Conservation (phyloP, 2,113 vertebrate genomes). For the Tichodroma muraria region DNA sequence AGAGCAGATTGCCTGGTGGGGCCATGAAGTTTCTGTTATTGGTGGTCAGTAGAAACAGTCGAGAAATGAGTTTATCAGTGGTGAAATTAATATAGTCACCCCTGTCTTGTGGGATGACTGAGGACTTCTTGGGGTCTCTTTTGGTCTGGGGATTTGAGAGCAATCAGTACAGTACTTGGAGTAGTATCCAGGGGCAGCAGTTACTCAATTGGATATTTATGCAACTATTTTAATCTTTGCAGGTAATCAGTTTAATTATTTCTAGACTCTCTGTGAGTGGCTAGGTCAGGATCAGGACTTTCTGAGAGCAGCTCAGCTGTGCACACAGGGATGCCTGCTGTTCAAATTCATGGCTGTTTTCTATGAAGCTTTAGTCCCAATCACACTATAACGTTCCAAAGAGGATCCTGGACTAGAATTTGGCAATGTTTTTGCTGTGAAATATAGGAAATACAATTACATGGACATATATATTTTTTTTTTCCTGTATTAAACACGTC, state of each 20-base stretch:
- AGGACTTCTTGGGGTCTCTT: not conserved
- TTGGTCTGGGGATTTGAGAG: not conserved
- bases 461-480: not conserved
- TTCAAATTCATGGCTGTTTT: not conserved
- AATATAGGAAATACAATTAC: not conserved
- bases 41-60: not conserved
- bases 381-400: fast-evolving
- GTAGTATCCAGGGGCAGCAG: not conserved
- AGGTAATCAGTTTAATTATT: not conserved
- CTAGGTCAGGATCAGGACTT: not conserved
- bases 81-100: not conserved
- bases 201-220: not conserved
- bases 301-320: not conserved
- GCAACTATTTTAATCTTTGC: not conserved
- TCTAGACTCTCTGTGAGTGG: not conserved
- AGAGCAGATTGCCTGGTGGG: not conserved
- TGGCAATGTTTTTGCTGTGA: not conserved
- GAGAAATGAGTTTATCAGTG: not conserved
- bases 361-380: not conserved
- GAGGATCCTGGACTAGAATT: not conserved
- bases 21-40: not conserved
- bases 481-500: not conserved
- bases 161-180: not conserved
- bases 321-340: not conserved
- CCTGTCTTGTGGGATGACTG: not conserved